Base-by-base conservation (phyloP, 2,797 vertebrate species). In the Coccyzus lansbergi region DNA sequence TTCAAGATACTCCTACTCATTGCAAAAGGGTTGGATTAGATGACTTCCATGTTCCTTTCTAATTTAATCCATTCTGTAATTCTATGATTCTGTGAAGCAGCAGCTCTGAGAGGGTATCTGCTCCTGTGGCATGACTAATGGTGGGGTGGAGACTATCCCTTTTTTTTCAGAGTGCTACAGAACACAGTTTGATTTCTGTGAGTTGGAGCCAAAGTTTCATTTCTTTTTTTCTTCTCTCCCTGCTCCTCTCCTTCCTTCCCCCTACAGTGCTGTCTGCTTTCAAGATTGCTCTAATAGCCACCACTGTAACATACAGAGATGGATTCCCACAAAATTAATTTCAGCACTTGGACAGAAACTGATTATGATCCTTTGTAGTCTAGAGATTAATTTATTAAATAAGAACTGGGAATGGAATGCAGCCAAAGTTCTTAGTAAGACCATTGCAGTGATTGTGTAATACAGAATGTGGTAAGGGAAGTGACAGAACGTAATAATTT, bases 161-260 rank as follows among this genome's bases (percentile, higher is more conserved):
- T 51, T 53, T 38, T 86, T 72, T 53, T 31, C 29, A 38, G 28
- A 86, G 15, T 10, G 3, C 82, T 56, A 75, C 20, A 69, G 79
- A 86, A 36, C 92, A 65, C 88, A 83, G 91, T 59, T 94, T 95
- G 94, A 83, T 91, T 91, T 89, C 84, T 94, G 34, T 95, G 94
- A 95, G 84, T 34, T 59, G 49, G 5, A 51, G 84, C 94, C 91
- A 94, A 90, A 76, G 13, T 67, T 93, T 86, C 71, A 33, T 44
- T 76, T 84, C 48, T 82, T 70, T 67, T 58, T 71, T 91, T 44
- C 28, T 80, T 72, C 40, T 74, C 24, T 63, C 49, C 29, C 44
- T 74, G 15, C 19, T 93, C 55, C 28, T 31, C 82, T 89, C 38
- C 53, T 91, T 87, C 56, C 64, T 93, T 87, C 46, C 62, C 86